Base-by-base conservation (phyloP, 2,797 vertebrate genomes). In the Mormyrus proboscirostris region DNA sequence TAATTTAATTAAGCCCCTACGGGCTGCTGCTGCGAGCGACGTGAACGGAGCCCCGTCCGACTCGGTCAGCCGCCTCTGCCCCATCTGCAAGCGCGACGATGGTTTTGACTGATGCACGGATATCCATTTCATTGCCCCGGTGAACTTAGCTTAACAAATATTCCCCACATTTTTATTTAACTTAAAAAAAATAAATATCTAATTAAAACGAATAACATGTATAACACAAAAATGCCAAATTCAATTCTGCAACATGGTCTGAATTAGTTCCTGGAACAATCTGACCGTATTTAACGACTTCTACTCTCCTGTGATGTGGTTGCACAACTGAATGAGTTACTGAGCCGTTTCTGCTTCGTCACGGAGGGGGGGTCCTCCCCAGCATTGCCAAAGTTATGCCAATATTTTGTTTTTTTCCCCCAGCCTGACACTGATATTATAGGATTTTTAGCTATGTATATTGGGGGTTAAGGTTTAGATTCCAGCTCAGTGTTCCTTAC, bases 361-460 rank as follows among this genome's bases (percentile, higher is more conserved):
- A 88, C 53, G 2, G 38, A 14, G 12, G 38, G 33, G 29, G 38
- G 50, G 59, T 59, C 22, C 29, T 62, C 90, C 91, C 89, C 86
- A 90, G 88, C 88, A 89, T 90, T 92, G 87, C 90, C 88, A 90
- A 90, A 92, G 91, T 89, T 59, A 38, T 88, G 88, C 89, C 92
- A 84, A 89, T 86, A 89, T 90, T 89, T 88, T 91, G 88, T 88
- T 59, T 87, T 92, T 25, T 62, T 1, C 9, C 22, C 87, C 82
- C 53, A 89, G 5, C 76, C 76, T 84, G 50, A 38, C 87, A 86
- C 16, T 50, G 87, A 59, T 53, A 73, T 4, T 89, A 55, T 59
- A 62, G 76, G 44, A 49, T 62, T 76, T 44, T 12, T 38, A 29
- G 69, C 69, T 76, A 19, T 76, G 12, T 76, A 76, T 76, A 6